Base-by-base conservation (phyloP, 2,888 invertebrate genomes). In the Pristionchus exspectatus region DNA sequence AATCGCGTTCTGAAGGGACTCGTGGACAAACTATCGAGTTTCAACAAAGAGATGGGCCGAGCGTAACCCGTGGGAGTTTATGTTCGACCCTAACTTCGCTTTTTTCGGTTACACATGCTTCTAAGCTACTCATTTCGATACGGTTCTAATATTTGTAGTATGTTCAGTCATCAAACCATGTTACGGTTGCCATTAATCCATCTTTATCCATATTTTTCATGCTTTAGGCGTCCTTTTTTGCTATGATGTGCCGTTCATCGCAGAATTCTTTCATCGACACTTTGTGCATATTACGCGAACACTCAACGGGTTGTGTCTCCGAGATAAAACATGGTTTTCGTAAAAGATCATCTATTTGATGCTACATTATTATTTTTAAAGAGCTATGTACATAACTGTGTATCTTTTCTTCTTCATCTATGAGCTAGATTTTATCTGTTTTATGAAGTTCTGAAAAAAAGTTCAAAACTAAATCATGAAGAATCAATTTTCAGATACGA, bases 31-130 rank as follows among this genome's bases (percentile, higher is more conserved):
- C 27, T 81, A 3, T 54, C 44, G 12, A 54, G 38, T 7, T 81
- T 81, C 81, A 81, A 81, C 54, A 81, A 81, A 81, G 81, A 81
- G 54, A 81, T 81, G 81, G 81, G 81, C n/a, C 38, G 74, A 33
- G 74, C 74, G 9, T 74, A 69, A 30, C 4, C 30, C 4, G 0
- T 27, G 66, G 59, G 7, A 12, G 4, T 66, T 27, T n/a, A 66
- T 66, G n/a, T 4, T 27, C n/a, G 5, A 27, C 24, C 30, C 16
- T 27, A 30, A 30, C 30, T 3, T 3, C 27, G 30, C 10, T 14
- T 69, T 30, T 59, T 18, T 18, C 59, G 59, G 59, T 59, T 14
- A 59, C 21, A 66, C 10, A 66, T 66, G 24, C 16, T 66, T 66
- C 7, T 66, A 10, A 66, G n/a, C 3, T 18, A 59, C 59, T 50